Base-by-base conservation (phyloP, 1,140 invertebrate species). In the Anastrepha obliqua region DNA sequence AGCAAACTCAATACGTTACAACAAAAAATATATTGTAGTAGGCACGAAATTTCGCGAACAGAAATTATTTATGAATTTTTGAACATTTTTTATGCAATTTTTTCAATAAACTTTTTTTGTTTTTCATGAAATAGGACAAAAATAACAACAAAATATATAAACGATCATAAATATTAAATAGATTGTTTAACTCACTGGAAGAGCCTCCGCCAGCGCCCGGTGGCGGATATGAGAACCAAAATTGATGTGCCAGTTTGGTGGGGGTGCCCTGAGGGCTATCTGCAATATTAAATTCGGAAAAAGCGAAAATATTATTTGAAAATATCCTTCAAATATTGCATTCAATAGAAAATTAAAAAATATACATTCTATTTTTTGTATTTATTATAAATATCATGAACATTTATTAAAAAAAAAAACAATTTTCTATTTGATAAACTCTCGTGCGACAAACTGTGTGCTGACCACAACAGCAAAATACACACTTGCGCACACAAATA, bases 161-260 rank as follows among this genome's bases (percentile, higher is more conserved):
- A 39, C 11, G 17, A 8, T 44, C 42, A 64, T 15, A n/a, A 85
- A 47, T 51, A 51, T 85, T 2, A 51, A 39, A 13, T n/a, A 51
- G n/a, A 47, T 51, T 64, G 4, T 58, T n/a, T 15, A 39, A 93
- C 92, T 93, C 90, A 93, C 92, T 93, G 90, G 92, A 93, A 89
- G 92, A 93, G 89, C 92, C 91, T 89, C 94, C 94, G 90, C 94
- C 94, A 93, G 94, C 94, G 93, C 94, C 94, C 89, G 95, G 95
- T 91, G 95, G 95, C 94, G 95, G 95, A 93, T 95, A 96, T 85
- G 95, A 95, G 91, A 96, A 95, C 95, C 95, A 96, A 93, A 96
- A 96, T 94, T 96, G 95, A 93, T 96, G 95, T 94, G 95, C 95
- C 95, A 96, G 94, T 93, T 94, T 95, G 92, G 90, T 90, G 86